Evolutionary conservation across 2,888 invertebrate genomes (phyloP).

Genomic region (Perizoma flavofasciatum): DNA sequence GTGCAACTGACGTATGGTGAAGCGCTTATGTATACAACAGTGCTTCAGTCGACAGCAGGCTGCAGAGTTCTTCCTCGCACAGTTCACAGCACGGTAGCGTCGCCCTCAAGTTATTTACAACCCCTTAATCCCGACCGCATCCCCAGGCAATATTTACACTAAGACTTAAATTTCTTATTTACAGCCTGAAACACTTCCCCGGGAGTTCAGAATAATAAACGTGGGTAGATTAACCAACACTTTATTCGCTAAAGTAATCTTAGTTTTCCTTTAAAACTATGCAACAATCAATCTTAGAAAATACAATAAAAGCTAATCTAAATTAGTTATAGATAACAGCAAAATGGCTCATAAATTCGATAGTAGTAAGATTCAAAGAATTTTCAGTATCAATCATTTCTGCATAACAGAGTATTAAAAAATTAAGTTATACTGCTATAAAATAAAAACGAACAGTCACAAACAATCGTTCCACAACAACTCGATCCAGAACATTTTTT

Average conservation of each 20-base stretch:
- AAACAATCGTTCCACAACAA: no score
- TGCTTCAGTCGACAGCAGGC: constrained; percentile 7
- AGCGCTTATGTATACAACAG: neutral
- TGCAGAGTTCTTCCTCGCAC: constrained; percentile 9
- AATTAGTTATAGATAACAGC: neutral
- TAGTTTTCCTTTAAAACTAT: constrained; percentile 18
- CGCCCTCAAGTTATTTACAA: constrained; percentile 41
- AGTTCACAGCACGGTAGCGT: constrained; percentile 18
- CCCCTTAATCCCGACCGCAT: constrained; percentile 38
- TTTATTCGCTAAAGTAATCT: constrained; percentile 29
- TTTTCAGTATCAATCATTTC: no score
- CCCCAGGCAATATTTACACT: constrained; percentile 43
- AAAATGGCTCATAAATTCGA: no score
- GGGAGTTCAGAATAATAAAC: constrained; percentile 24
- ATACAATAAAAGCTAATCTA: constrained; percentile 2
- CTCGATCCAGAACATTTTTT: no score
- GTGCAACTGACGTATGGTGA: no score
- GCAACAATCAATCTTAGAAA: constrained; percentile 37
- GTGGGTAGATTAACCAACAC: constrained; percentile 19
- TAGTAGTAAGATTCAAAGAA: no score
- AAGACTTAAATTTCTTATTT: constrained; percentile 44
- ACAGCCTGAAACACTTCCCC: constrained; percentile 33
- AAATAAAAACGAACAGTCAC: no score
- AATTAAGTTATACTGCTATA: no score
- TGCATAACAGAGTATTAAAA: no score